Evolutionary conservation across 2,888 invertebrate genomes (phyloP), one percentile per base, ranked within the genome.

Genomic region (Ennomos quercinarius): DNA sequence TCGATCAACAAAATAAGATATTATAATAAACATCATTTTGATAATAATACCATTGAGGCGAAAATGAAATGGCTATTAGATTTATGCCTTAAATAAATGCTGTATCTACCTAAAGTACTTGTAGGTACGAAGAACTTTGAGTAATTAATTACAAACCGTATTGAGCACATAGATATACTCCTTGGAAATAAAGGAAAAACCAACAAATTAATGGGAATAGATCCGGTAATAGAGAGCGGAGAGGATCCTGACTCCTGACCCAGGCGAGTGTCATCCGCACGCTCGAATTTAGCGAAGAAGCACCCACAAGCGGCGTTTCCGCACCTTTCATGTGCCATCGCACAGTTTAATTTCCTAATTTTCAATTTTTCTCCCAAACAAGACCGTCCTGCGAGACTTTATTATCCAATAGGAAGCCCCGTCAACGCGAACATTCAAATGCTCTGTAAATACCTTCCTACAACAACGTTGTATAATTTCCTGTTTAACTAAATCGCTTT

Each of bases 341-440:
- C 73, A 74, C 80, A 85, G 81, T 84, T 84, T 90, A 91, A 91
- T 91, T 91, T 91, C 90, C 90, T 88, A 89, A 91, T 90, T 88
- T 85, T 80, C 81, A 86, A 87, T 87, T 81, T 79, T 82, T 82
- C 77, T 77, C 74, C 78, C 71, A 83, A 81, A 87, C 83, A 84
- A 85, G 86, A 80, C 83, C 78, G 76, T 80, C 76, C 73, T 78
- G 76, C 77, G 70, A 77, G 84, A 87, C 81, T 89, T 87, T 83
- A 88, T 91, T 86, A 89, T 88, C 84, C 75, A 88, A 91, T 90
- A 89, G 91, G 91, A 91, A 91, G 86, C 83, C 71, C 76, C 81
- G 83, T 80, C 83, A 81, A 75, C 80, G 70, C 75, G 77, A 81
- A 81, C 79, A 80, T 79, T 83, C 80, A 83, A 83, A 81, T 81